Evolutionary conservation across 2,113 vertebrate species (phyloP).

Genomic region (Jaculus jaculus): DNA sequence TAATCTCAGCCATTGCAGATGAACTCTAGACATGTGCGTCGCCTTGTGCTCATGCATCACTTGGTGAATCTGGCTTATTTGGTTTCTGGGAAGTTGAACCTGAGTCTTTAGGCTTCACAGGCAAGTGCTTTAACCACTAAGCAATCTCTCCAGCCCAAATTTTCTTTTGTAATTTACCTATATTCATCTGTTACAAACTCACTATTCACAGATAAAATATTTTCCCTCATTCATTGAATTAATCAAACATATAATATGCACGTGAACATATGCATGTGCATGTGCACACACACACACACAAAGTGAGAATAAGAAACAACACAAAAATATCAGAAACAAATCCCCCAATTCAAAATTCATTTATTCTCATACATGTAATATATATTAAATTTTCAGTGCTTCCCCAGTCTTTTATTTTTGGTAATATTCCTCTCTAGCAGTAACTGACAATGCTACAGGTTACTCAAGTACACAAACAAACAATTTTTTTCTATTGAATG

Average conservation of each 20-base stretch:
- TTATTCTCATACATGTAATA: background rate
- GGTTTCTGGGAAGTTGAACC: too few species aligned
- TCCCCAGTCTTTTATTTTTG: slow-evolving; percentile 22
- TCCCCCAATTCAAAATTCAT: slow-evolving; percentile 30
- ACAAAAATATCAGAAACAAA: slow-evolving; percentile 24
- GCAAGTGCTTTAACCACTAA: too few species aligned
- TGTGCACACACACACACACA: background rate
- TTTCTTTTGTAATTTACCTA: background rate
- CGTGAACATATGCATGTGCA: background rate
- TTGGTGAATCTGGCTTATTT: too few species aligned
- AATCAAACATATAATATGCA: slow-evolving; percentile 4
- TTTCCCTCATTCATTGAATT: slow-evolving; percentile 15
- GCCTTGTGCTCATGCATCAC: too few species aligned
- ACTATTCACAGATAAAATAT: background rate
- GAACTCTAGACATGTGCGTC: too few species aligned
- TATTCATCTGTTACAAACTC: background rate
- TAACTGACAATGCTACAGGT: slow-evolving; percentile 38
- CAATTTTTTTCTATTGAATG: slow-evolving; percentile 63
- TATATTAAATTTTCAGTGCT: slow-evolving; percentile 44
- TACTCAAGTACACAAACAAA: slow-evolving; percentile 58
- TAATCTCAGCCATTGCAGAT: too few species aligned
- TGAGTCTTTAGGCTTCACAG: too few species aligned
- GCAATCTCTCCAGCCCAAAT: background rate
- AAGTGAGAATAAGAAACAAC: background rate
- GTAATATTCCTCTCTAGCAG: slow-evolving; percentile 26